These are phyloP conservation scores for Dasyurus viverrinus DNA, from an alignment of 2,113 vertebrate genomes.

Conservation along the genomic window DNA sequence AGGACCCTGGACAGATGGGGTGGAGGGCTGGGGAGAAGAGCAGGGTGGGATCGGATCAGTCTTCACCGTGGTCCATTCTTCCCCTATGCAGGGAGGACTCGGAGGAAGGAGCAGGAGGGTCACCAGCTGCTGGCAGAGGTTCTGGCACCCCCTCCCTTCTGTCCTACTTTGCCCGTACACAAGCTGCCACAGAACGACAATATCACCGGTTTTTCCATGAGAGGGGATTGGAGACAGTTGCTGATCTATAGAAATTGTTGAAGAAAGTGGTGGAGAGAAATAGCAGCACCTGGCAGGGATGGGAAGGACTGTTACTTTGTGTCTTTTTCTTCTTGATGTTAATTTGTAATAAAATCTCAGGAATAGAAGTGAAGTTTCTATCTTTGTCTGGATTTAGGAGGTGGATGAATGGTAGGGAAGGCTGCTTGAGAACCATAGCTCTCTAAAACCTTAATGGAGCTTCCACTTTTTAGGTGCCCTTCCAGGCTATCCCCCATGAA, in stretches of 20 bases:
- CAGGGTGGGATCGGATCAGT: neutral
- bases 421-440: neutral
- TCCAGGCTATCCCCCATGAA: no score
- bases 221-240: constrained; percentile 85
- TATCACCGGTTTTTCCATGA: constrained; percentile 91
- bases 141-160: constrained; percentile 84
- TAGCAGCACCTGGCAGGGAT: neutral
- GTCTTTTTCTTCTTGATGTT: neutral
- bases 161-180: constrained; percentile 83
- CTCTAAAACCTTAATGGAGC: no score
- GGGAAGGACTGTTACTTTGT: neutral
- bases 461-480: neutral
- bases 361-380: neutral
- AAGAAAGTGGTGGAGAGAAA: neutral
- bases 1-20: neutral
- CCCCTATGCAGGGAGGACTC: constrained; percentile 86
- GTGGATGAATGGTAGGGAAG: neutral
- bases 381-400: neutral
- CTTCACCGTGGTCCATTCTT: neutral
- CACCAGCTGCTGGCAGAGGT: constrained; percentile 74
- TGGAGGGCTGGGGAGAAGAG: neutral
- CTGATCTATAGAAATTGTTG: constrained; percentile 71
- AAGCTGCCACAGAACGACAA: constrained; percentile 65
- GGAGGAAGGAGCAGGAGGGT: constrained; percentile 78
- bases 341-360: neutral